These are phyloP conservation scores for Meloidogyne floridensis DNA, from an alignment of 1,140 invertebrate species.

Conservation along the genomic window DNA sequence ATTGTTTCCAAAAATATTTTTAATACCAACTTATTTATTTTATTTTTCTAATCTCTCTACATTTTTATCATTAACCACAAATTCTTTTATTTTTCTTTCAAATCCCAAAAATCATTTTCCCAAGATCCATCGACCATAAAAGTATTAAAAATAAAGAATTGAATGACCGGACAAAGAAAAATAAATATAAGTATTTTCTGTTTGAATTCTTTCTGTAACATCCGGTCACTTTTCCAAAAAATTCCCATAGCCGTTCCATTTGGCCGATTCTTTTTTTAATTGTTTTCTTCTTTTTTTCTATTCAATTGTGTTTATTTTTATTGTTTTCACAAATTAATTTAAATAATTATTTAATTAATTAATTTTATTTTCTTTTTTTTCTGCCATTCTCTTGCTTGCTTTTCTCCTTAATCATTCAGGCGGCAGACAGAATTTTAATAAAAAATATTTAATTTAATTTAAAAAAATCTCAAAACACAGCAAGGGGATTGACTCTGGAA, in stretches of 20 bases:
- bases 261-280: conserved; percentile 5
- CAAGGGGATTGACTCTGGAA: no score
- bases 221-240: neutral
- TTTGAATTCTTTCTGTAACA: neutral
- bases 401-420: no score
- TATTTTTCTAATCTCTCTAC: no score
- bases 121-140: conserved; percentile 8
- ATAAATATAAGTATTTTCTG: neutral
- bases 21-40: no score
- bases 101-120: neutral
- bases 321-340: neutral
- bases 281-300: neutral
- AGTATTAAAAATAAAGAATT: neutral
- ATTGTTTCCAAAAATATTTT: no score
- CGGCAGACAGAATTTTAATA: no score
- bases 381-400: no score
- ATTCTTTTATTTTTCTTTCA: neutral
- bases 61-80: neutral
- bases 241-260: conserved; percentile 4
- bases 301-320: neutral
- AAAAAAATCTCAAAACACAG: no score
- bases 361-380: no score
- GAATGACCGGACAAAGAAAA: conserved; percentile 2
- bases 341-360: neutral
- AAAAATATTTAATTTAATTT: no score